Conservation (phyloP, 37 sponge, comb jelly and placozoan genomes). For the Chondrilla cf. caribensis region DNA sequence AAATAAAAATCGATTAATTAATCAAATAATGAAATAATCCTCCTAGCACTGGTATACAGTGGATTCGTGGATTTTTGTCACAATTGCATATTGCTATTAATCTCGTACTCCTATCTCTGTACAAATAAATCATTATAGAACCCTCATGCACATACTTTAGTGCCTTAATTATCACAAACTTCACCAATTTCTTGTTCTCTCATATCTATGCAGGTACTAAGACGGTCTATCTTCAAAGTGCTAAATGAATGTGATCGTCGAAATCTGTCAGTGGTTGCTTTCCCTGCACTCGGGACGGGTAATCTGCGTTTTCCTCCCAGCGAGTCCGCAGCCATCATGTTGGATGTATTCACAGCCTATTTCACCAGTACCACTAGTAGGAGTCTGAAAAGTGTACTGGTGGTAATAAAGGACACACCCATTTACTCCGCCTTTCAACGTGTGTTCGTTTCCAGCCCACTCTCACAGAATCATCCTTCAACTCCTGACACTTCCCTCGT, state of each 20-base stretch:
- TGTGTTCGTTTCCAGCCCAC: no score
- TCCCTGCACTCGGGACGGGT: conserved; percentile 30
- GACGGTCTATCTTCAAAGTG: neutral
- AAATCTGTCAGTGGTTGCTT: conserved; percentile 11
- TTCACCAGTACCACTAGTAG: neutral
- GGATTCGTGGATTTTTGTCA: no score
- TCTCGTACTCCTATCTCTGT: no score
- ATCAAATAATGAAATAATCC: no score
- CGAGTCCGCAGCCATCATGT: conserved; percentile 12
- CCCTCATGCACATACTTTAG: no score
- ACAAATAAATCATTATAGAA: no score
- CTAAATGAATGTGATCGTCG: conserved; percentile 26
- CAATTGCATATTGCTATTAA: no score
- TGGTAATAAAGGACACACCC: neutral
- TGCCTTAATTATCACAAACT: no score
- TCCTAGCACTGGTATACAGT: no score
- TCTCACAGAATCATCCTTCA: neutral
- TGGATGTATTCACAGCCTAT: neutral
- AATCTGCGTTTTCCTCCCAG: conserved; percentile 21
- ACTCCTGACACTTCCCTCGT: neutral
- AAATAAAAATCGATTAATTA: no score
- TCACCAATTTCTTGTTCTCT: no score
- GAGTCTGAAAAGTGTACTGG: neutral
- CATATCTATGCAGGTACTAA: conserved; percentile 8
- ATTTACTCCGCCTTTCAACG: neutral